A percentile compares a stretch with the other conserved stretches of the same genome.
Evolutionary conservation across 1,140 invertebrate genomes (phyloP).

Genomic region (Drosophila parabipectinata): DNA sequence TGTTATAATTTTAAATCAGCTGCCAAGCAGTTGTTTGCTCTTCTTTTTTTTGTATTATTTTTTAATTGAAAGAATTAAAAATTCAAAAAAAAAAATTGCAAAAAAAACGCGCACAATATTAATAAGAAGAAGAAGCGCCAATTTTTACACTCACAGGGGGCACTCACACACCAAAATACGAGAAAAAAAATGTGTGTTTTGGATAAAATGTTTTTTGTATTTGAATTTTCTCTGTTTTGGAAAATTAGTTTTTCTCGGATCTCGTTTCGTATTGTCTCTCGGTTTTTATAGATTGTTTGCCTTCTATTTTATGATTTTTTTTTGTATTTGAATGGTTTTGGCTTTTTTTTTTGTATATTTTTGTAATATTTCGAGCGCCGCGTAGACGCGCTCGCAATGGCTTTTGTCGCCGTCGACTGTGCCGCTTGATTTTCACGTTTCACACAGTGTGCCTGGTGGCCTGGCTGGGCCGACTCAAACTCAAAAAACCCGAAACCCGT

Average conservation of each 20-base stretch:
- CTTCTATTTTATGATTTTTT: slow-evolving; percentile 44
- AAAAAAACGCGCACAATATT: slow-evolving; percentile 10
- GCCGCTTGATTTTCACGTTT: slow-evolving; percentile 3
- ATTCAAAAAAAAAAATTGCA: slow-evolving; percentile 6
- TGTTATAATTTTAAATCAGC: slow-evolving; percentile 53
- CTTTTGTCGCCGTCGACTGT: slow-evolving; percentile 37
- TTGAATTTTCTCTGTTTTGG: not conserved
- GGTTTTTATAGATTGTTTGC: slow-evolving; percentile 21
- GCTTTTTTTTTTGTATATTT: slow-evolving; percentile 11
- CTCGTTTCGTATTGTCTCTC: slow-evolving; percentile 6
- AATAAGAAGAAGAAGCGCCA: slow-evolving; percentile 31
- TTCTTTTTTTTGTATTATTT: not conserved
- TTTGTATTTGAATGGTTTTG: slow-evolving; percentile 2
- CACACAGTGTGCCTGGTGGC: not conserved
- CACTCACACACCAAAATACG: not conserved
- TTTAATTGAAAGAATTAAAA: not conserved
- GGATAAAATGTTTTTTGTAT: not conserved
- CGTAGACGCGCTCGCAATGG: slow-evolving; percentile 49
- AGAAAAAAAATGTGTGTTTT: slow-evolving; percentile 5
- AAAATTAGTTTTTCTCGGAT: slow-evolving; percentile 13
- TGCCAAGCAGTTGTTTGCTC: slow-evolving; percentile 72
- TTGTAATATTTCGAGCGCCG: slow-evolving; percentile 62
- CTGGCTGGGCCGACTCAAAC: not conserved
- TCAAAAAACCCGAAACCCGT: not conserved
- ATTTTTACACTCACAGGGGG: slow-evolving; percentile 23